Base-by-base conservation (phyloP, 2,888 invertebrate species). In the Euclidia mi region DNA sequence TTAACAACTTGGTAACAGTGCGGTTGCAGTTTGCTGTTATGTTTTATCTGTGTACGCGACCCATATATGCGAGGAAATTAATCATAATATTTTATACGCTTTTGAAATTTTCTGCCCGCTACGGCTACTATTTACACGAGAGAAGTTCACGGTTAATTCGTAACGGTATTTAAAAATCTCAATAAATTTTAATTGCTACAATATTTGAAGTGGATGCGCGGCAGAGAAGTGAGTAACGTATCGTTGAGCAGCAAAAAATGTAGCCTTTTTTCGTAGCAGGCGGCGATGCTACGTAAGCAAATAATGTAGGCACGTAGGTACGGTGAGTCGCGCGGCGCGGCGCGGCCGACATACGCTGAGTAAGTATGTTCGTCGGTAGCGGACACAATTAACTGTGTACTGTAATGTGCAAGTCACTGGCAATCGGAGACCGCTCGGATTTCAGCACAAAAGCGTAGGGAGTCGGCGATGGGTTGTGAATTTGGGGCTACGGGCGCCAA, bases 361-460 rank as follows among this genome's bases (percentile, higher is more conserved):
- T 14, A 31, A 53, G 53, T 53, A 52, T 37, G 35, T 50, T 44
- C 45, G 46, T 62, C 34, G 52, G 60, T 50, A 60, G 78, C 80
- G 80, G 82, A 87, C 89, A 89, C 85, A 91, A 92, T 92, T 91
- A 91, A 89, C 88, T 88, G 77, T 80, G 79, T 80, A 81, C 82
- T 78, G 78, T 77, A 81, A 92, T 89, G 71, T 86, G 92, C 91
- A 89, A 93, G 93, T 94, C 94, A 93, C 82, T 81, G 81, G 86
- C 88, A 91, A 91, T 90, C 88, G 85, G 81, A 82, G 82, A 79
- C 82, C 79, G 83, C 82, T 89, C 85, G 83, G 89, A 87, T 91
- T 92, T 90, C 87, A 85, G 84, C 82, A 88, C 88, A 91, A 91
- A 88, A 81, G 82, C 82, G 78, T 69, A 79, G 81, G 80, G 85